phyloP scores from a whole-genome alignment of 2,797 vertebrate genomes.

The Austrolebias charrua region DNA sequence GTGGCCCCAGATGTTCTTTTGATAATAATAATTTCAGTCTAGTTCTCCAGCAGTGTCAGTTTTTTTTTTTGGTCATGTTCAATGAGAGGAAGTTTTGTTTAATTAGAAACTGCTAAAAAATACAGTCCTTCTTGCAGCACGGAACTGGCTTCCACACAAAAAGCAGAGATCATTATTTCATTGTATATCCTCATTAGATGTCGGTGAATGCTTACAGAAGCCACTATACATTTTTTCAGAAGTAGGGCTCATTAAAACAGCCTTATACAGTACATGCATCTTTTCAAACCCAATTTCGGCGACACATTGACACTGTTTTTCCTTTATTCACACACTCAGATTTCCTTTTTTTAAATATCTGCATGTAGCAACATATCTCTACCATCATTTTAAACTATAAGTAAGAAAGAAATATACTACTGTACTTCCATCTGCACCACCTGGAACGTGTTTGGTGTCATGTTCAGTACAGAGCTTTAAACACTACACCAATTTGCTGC shows the following conservation, averaged over 20 bases:
- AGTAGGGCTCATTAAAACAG: too few relatives aligned
- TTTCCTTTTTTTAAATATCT: too few relatives aligned
- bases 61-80: not conserved
- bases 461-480: not conserved
- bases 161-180: not conserved
- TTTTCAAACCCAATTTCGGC: too few relatives aligned
- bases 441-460: not conserved
- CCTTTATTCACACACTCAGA: too few relatives aligned
- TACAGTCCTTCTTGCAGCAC: not conserved
- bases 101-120: constrained; percentile 6
- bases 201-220: not conserved
- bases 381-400: too few relatives aligned
- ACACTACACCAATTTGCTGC: not conserved
- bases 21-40: constrained; percentile 3
- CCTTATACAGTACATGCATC: too few relatives aligned
- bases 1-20: not conserved
- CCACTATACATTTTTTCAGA: not conserved
- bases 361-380: too few relatives aligned
- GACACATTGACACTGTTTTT: too few relatives aligned
- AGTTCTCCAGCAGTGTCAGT: not conserved
- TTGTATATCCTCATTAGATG: not conserved
- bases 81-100: not conserved
- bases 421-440: too few relatives aligned
- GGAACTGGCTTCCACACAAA: not conserved
- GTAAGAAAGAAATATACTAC: too few relatives aligned